Evolutionary conservation across 2,113 vertebrate species (phyloP).

Genomic region (Alligator mississippiensis): DNA sequence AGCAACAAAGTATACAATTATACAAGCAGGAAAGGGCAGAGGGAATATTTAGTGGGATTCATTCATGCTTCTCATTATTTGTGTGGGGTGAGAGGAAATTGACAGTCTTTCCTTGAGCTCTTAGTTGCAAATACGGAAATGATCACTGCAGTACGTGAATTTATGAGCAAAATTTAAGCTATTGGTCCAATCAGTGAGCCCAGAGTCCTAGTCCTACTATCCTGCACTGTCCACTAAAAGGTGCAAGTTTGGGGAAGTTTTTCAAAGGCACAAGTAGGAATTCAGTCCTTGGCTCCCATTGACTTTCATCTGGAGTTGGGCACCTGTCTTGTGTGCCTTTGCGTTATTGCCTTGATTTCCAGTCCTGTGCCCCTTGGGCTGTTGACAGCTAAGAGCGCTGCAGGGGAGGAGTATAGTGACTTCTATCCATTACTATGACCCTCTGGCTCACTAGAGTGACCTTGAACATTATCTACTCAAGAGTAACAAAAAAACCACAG

Average conservation of each 20-base stretch:
- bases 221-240: not conserved
- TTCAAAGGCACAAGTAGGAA: not conserved
- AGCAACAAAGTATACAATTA: not conserved
- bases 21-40: not conserved
- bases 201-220: not conserved
- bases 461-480: not conserved
- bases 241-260: not conserved
- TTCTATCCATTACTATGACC: not conserved
- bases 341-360: not conserved
- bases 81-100: not conserved
- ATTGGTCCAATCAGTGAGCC: not conserved
- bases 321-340: constrained; percentile 22
- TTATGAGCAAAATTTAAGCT: not conserved
- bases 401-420: not conserved
- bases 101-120: not conserved
- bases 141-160: not conserved
- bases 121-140: not conserved
- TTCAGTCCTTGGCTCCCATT: not conserved
- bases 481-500: not conserved
- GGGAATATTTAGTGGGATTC: not conserved
- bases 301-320: constrained; percentile 27
- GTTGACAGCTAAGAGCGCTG: not conserved
- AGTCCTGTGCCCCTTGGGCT: not conserved
- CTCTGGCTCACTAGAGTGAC: not conserved
- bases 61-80: not conserved